Conservation (phyloP, 2,797 vertebrate genomes). For the Sparidentex hasta region DNA sequence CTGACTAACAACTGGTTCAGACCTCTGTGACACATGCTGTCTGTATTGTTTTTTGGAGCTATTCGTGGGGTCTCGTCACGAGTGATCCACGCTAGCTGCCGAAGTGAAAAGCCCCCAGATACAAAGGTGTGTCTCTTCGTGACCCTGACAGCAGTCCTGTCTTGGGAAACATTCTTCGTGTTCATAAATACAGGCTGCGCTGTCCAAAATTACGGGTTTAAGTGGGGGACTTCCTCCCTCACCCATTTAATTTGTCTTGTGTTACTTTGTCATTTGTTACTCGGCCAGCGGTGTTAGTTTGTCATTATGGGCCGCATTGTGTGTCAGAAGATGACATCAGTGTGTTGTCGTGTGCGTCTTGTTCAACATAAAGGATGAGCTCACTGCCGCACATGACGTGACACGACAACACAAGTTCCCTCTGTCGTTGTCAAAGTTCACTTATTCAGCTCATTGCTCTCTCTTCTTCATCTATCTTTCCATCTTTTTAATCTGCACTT, state of each 20-base stretch:
- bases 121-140: not conserved
- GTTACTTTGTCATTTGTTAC: conserved; percentile 38
- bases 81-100: not conserved
- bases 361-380: conserved; percentile 42
- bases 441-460: conserved; percentile 5
- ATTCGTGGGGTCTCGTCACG: conserved; percentile 19
- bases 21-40: conserved; percentile 6
- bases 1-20: conserved; percentile 39
- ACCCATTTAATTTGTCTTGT: conserved; percentile 21
- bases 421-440: conserved; percentile 6
- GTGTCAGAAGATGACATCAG: conserved; percentile 53
- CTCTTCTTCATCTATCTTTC: conserved; percentile 8
- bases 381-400: conserved; percentile 46
- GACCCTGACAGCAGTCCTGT: not conserved
- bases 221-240: conserved; percentile 21
- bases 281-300: conserved; percentile 18
- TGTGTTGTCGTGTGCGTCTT: not conserved
- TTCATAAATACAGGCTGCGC: conserved; percentile 36
- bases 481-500: conserved; percentile 18
- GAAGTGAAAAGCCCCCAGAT: not conserved
- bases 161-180: conserved; percentile 19
- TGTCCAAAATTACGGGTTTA: conserved; percentile 41
- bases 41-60: conserved; percentile 6
- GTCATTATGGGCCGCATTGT: conserved; percentile 43
- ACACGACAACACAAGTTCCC: conserved; percentile 26